Base-by-base conservation (phyloP, 1,140 invertebrate species). In the Apolygus lucorum region DNA sequence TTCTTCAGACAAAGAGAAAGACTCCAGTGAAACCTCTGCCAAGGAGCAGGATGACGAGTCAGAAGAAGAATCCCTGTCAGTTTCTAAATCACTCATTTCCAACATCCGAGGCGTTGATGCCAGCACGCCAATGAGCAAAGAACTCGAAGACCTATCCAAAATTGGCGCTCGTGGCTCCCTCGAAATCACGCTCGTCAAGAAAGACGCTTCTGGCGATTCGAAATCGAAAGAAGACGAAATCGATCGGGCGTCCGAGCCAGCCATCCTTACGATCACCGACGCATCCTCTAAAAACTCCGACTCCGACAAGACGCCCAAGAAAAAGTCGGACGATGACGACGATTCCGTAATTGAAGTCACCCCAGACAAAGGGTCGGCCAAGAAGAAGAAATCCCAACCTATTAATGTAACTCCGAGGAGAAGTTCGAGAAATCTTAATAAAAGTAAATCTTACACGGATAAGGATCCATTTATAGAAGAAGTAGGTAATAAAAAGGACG, bases 401-500 rank as follows among this genome's bases (percentile, higher is more conserved):
- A 76, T 77, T 66, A 81, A 75, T 66, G 78, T 84, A 68, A 84
- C 81, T 22, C 81, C 86, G 1, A 77, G 86, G 70, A 79, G 86
- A 70, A 87, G 85, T 76, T 84, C 83, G 72, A 80, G 86, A 63
- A 85, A 85, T 73, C 80, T 87, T 28, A 86, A 86, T 74, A 81
- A 80, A 74, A 75, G 83, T n/a, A 86, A 84, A 73, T 83, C 81
- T 72, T 87, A 86, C 71, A 79, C 81, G 64, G 84, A 86, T 68
- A 82, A 83, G 74, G 84, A 85, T 63, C 83, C 83, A 21, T 87
- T 88, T 74, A 82, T 86, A 70, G 71, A 74, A 64, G 74, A 74
- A 59, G 59, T 72, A 2, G 70, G 68, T 26, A 28, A 49, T 26
- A 74, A 67, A 63, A 68, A 28, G 14, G 69, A 65, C 69, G 72